phyloP scores from a whole-genome alignment of 2,113 vertebrate genomes.

The Sapajus apella region DNA sequence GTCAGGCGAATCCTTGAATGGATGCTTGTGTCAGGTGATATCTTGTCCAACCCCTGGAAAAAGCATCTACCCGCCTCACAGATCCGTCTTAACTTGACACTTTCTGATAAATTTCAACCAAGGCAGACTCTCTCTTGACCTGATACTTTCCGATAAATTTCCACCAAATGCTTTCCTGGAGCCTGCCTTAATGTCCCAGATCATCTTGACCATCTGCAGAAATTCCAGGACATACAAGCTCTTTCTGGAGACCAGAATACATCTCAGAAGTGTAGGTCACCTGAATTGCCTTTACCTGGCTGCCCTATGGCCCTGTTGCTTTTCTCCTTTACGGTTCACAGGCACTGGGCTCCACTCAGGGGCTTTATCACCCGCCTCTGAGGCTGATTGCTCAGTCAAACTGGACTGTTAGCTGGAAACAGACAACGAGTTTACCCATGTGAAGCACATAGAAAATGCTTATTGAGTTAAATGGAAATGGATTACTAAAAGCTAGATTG shows the following conservation, averaged over 20 bases:
- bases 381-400: background rate
- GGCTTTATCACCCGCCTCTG: background rate
- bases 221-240: background rate
- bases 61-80: background rate
- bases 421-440: background rate
- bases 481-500: background rate
- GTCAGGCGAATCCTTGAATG: background rate
- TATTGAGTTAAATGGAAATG: background rate
- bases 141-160: background rate
- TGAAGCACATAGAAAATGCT: background rate
- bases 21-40: background rate
- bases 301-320: background rate
- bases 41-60: background rate
- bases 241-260: background rate
- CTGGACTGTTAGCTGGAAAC: background rate
- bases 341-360: background rate
- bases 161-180: background rate
- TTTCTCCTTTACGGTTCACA: background rate
- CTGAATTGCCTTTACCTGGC: background rate
- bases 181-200: background rate
- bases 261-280: background rate
- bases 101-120: background rate
- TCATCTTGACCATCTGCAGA: background rate
- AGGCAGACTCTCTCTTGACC: background rate
- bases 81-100: background rate